A percentile compares a stretch with the other conserved stretches of the same genome.
Evolutionary conservation across 2,797 vertebrate genomes (phyloP).

Genomic region (Halcyon leucocephala): DNA sequence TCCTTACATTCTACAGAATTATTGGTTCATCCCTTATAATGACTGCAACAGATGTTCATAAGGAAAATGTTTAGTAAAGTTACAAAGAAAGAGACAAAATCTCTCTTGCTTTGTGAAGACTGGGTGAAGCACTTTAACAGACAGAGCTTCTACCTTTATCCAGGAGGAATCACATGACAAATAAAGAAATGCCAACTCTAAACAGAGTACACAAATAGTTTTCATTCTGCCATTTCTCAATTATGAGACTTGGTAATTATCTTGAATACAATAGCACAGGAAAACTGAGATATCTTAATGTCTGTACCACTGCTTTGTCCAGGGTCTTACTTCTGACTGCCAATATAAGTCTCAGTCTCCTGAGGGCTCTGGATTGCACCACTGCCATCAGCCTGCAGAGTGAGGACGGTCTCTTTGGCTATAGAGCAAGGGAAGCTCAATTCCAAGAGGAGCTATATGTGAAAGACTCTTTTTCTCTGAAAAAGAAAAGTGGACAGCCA

Average conservation of each 20-base stretch:
- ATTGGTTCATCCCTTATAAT: neutral
- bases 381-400: neutral
- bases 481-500: neutral
- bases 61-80: neutral
- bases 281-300: neutral
- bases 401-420: neutral
- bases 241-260: neutral
- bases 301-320: neutral
- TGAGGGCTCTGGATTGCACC: neutral
- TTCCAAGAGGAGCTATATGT: neutral
- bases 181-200: neutral
- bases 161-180: neutral
- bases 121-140: neutral
- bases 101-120: neutral
- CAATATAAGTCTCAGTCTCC: neutral
- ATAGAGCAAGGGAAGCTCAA: neutral
- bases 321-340: neutral
- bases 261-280: neutral
- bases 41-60: neutral
- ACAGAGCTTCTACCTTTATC: neutral
- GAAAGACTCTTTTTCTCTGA: neutral
- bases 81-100: neutral
- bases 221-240: neutral
- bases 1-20: neutral
- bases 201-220: neutral